Evolutionary conservation across 1,140 invertebrate genomes (phyloP), one percentile per base, ranked within the genome.

Genomic region (Trissolcus basalis): DNA sequence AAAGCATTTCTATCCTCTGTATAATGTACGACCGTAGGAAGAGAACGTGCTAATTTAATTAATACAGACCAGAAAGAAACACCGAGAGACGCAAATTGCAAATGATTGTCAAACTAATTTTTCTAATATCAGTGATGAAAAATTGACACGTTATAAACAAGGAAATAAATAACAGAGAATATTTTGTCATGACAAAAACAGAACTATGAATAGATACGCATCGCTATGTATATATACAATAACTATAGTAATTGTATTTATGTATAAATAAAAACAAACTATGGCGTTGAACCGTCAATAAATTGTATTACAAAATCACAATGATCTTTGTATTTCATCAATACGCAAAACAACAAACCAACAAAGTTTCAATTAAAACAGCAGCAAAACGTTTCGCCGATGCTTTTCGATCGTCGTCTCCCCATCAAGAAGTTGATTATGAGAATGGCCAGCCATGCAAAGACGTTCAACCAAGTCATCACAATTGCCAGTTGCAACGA

Each of bases 401-500:
- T 47, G 44, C 15, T 77, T 1, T 68, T 79, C 0, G 80, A 10
- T 43, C 61, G 82, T 12, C 83, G 82, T 35, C 86, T 85, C n/a
- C 90, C 88, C 77, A 92, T 88, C 8, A 89, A 61, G 10, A 90
- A 83, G 61, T 92, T 92, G 4, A 91, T 82, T 0, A 89, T 72
- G 4, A 88, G 79, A 13, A 91, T 87, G 1, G 69, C 14, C 33
- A 90, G 73, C 91, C 91, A 93, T 11, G 87, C 50, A 5, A 88
- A 82, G 1, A 92, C 88, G 41, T 90, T 89, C 0, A 92, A 70
- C 92, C 92, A 93, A 33, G 90, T 84, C 0, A 89, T 82, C 9
- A 90, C 77, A 1, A 93, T 81, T 0, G 91, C 89, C 33, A 93
- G 65, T 68, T 91, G 91, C 16, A 93, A 82, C 8, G 91, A 88